phyloP scores from a whole-genome alignment of 2,888 invertebrate species.

The Gerris lacustris region DNA sequence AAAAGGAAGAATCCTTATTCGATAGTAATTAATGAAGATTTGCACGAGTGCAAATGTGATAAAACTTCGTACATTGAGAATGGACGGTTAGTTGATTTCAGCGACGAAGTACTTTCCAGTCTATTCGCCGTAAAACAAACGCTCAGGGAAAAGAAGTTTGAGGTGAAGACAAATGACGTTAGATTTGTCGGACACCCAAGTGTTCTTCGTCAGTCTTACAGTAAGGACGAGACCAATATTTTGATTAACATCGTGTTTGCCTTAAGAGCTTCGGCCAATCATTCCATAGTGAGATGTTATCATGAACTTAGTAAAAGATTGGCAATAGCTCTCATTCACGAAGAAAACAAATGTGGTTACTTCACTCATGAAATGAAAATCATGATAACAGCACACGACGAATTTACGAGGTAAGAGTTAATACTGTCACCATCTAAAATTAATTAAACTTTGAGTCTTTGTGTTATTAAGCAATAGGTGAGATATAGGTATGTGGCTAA shows the following conservation, averaged over 20 bases:
- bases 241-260: conserved; percentile 84
- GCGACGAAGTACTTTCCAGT: conserved; percentile 74
- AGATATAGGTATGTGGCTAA: no score
- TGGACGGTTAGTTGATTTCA: conserved; percentile 58
- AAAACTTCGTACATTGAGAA: conserved; percentile 45
- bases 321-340: conserved; percentile 76
- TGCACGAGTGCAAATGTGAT: conserved; percentile 52
- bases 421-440: conserved; percentile 25
- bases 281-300: conserved; percentile 85
- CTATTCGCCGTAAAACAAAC: conserved; percentile 83
- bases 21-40: conserved; percentile 58
- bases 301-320: conserved; percentile 82
- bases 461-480: no score
- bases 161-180: conserved; percentile 89
- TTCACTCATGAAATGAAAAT: conserved; percentile 76
- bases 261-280: conserved; percentile 75
- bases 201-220: conserved; percentile 49
- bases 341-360: conserved; percentile 81
- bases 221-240: conserved; percentile 46
- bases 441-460: neutral
- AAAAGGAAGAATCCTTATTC: conserved; percentile 71
- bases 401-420: conserved; percentile 42
- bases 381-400: conserved; percentile 59
- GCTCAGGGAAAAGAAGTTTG: conserved; percentile 81
- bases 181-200: conserved; percentile 92